These are phyloP conservation scores for Atherinosoma microstoma DNA, from an alignment of 2,797 vertebrate species.

Conservation along the genomic window DNA sequence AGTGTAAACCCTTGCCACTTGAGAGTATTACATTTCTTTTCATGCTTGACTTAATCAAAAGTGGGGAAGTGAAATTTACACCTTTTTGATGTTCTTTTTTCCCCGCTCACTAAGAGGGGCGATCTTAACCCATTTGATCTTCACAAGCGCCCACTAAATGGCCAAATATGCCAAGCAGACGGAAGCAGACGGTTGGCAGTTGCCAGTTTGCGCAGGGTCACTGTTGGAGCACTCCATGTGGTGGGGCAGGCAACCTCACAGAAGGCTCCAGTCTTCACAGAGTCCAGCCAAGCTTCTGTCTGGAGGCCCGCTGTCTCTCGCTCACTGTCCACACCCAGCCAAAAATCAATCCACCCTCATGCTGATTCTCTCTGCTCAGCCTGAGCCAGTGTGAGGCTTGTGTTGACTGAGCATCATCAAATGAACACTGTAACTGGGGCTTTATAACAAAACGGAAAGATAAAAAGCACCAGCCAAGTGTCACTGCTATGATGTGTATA, in stretches of 20 bases:
- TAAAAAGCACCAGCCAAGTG: conserved; percentile 76
- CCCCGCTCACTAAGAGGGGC: conserved; percentile 97
- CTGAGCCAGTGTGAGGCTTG: conserved; percentile 75
- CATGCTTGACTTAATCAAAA: conserved; percentile 99
- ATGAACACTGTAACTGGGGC: conserved; percentile 75
- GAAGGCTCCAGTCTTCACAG: conserved; percentile 80
- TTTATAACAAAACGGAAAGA: conserved; percentile 74
- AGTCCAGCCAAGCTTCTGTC: conserved; percentile 84
- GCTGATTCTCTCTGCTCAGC: conserved; percentile 70
- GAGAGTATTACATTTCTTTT: conserved; percentile 99
- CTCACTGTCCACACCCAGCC: conserved; percentile 73
- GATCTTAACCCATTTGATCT: conserved; percentile 99
- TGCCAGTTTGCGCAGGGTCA: conserved; percentile 94
- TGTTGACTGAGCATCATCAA: conserved; percentile 75
- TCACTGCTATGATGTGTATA: conserved; percentile 78
- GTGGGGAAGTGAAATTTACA: conserved; percentile 99
- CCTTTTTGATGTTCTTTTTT: conserved; percentile 99
- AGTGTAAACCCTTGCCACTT: conserved; percentile 99
- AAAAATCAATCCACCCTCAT: conserved; percentile 80
- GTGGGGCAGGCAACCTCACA: conserved; percentile 85
- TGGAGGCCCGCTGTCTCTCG: conserved; percentile 74
- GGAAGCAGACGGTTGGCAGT: conserved; percentile 97
- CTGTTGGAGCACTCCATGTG: conserved; percentile 86
- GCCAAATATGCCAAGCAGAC: conserved; percentile 98
- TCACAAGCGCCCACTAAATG: conserved; percentile 97